Percentiles rank a stretch among this genome's conserved stretches.
These are phyloP conservation scores for Caprella mutica DNA, from an alignment of 2,888 invertebrate genomes.

Conservation along the genomic window DNA sequence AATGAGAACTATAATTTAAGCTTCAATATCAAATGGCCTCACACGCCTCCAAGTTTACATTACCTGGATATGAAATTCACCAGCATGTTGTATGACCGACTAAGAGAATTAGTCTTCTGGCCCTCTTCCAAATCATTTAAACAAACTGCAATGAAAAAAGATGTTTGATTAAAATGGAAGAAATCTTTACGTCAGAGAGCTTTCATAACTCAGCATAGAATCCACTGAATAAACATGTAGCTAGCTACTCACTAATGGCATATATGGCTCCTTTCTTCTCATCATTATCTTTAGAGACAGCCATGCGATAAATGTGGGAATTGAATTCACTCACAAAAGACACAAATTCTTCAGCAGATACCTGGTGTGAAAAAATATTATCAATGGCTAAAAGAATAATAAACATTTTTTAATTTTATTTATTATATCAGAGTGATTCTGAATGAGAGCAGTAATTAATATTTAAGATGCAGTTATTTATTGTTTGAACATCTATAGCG, in stretches of 20 bases:
- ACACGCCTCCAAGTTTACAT: slow-evolving; percentile 36
- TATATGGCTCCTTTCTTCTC: slow-evolving; percentile 92
- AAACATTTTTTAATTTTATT: too few relatives aligned
- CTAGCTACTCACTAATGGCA: slow-evolving; percentile 52
- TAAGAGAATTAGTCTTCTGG: slow-evolving; percentile 76
- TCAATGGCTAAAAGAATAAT: too few relatives aligned
- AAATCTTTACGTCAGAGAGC: neutral
- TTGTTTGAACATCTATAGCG: too few relatives aligned
- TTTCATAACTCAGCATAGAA: slow-evolving; percentile 1
- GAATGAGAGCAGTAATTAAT: too few relatives aligned
- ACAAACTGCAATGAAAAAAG: slow-evolving; percentile 54
- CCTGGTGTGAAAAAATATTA: slow-evolving; percentile 39
- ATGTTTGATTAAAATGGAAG: neutral
- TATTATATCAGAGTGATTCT: too few relatives aligned
- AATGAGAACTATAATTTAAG: too few relatives aligned
- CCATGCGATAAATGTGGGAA: slow-evolving; percentile 82
- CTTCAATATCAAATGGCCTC: too few relatives aligned
- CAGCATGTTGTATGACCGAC: slow-evolving; percentile 83
- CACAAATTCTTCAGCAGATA: slow-evolving; percentile 77
- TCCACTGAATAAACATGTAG: neutral
- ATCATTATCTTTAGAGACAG: slow-evolving; percentile 78
- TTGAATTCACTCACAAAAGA: slow-evolving; percentile 89
- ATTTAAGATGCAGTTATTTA: too few relatives aligned
- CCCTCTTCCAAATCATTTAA: slow-evolving; percentile 87
- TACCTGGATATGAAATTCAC: slow-evolving; percentile 57